These are phyloP conservation scores for Leucoraja erinaceus DNA, from an alignment of 2,113 vertebrate species.

Conservation along the genomic window DNA sequence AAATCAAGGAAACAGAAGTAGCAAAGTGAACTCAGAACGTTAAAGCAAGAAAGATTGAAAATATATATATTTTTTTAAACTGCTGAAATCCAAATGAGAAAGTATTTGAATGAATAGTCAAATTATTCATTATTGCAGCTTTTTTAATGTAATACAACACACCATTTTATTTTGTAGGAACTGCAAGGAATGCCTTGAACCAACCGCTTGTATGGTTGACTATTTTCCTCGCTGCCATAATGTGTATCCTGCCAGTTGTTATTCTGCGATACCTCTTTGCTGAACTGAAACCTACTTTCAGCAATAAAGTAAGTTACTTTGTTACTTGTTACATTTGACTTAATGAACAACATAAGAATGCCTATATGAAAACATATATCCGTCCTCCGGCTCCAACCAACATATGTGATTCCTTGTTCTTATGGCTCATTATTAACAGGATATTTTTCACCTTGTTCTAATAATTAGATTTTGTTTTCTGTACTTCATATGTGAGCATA, in stretches of 20 bases:
- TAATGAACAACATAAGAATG: too few species aligned
- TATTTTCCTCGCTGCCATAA: conserved; percentile 67
- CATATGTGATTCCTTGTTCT: too few species aligned
- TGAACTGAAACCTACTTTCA: conserved; percentile 65
- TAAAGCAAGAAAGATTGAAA: neutral
- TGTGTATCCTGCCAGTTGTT: conserved; percentile 73
- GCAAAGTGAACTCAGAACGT: neutral
- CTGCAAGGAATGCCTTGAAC: conserved; percentile 74
- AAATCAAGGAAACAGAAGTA: neutral
- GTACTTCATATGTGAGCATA: too few species aligned
- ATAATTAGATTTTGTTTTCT: too few species aligned
- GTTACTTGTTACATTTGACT: too few species aligned
- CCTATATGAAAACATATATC: too few species aligned
- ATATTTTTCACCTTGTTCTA: too few species aligned
- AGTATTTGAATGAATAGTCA: neutral
- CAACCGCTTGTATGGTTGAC: conserved; percentile 81
- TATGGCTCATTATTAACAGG: too few species aligned
- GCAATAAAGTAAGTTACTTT: conserved; percentile 67
- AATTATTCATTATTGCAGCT: neutral
- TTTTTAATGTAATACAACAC: neutral
- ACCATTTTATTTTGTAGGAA: conserved; percentile 57
- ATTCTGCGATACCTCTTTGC: conserved; percentile 67
- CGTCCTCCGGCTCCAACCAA: too few species aligned
- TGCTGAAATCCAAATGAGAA: neutral
- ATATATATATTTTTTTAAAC: neutral